These are phyloP conservation scores for Stenichneumon culpator DNA, from an alignment of 2,888 invertebrate species.

Conservation along the genomic window DNA sequence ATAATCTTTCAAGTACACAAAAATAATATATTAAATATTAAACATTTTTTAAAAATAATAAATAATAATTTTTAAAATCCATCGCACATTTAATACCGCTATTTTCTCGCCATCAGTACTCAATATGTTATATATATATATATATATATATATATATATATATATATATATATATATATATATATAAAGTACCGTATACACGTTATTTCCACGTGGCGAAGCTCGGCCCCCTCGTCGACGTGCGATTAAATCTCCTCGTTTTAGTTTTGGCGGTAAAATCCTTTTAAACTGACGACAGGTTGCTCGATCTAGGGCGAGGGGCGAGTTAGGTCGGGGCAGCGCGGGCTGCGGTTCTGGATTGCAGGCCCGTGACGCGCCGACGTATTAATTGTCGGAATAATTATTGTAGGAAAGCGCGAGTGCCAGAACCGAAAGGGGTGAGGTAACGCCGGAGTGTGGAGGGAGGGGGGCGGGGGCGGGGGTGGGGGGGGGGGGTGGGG, in stretches of 20 bases:
- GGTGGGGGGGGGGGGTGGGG: neutral
- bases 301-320: neutral
- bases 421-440: slow-evolving; percentile 28
- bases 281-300: neutral
- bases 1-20: too few species aligned
- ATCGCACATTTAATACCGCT: too few species aligned
- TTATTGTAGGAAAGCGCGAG: slow-evolving; percentile 55
- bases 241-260: slow-evolving; percentile 53
- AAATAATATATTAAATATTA: too few species aligned
- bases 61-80: too few species aligned
- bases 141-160: too few species aligned
- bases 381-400: slow-evolving; percentile 67
- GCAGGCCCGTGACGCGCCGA: slow-evolving; percentile 51
- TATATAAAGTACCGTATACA: too few species aligned
- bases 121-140: too few species aligned
- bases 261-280: slow-evolving; percentile 6
- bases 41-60: too few species aligned
- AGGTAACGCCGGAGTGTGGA: neutral
- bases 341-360: neutral
- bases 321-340: neutral
- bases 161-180: too few species aligned
- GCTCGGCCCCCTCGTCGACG: slow-evolving; percentile 13
- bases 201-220: neutral
- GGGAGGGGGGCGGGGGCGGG: too few species aligned
- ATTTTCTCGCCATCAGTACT: too few species aligned